Evolutionary conservation across 2,797 vertebrate genomes (phyloP), one percentile per base, ranked within the genome.

Genomic region (Amphiprion clarkii): DNA sequence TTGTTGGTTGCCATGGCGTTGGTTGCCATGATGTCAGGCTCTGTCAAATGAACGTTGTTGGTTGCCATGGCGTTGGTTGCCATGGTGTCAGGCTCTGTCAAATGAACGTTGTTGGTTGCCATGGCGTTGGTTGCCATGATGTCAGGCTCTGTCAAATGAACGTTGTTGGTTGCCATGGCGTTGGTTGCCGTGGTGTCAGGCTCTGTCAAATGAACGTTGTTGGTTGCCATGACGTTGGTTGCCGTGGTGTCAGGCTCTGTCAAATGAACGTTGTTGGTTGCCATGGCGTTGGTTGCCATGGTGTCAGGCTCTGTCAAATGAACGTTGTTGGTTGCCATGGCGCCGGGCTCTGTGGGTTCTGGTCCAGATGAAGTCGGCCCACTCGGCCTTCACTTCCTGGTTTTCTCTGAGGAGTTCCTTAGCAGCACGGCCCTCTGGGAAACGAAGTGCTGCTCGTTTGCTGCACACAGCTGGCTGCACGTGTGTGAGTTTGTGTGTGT

Each of bases 301-400:
- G 74, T 71, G 67, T 23, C 1, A 23, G 1, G 23, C 23, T 23
- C 23, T 1, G 23, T 23, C 23, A 23, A 23, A 23, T 23, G 23
- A 23, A 23, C 2, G 23, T 23, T 23, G 23, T 27, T 51, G 19
- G 64, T 31, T 31, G 31, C 31, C 31, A 79, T 84, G 85, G 74
- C 73, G 65, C 29, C 48, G n/a, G 64, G 40, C 74, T 78, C 69
- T 69, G 42, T 53, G 69, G 71, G 79, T 76, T 65, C 40, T 69
- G 67, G 76, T 75, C 88, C 88, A 91, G 87, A 89, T 88, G 87
- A 87, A 88, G 72, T 13, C 31, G 17, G 11, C 8, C 29, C 6
- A 49, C 57, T 42, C 7, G 13, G 40, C 40, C 40, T 61, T 3
- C 64, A 52, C 33, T 49, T 73, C 69, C 74, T 75, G 64, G 64